These are phyloP conservation scores for Coelinius sp. DNA, from an alignment of 2,888 invertebrate species.

Conservation along the genomic window DNA sequence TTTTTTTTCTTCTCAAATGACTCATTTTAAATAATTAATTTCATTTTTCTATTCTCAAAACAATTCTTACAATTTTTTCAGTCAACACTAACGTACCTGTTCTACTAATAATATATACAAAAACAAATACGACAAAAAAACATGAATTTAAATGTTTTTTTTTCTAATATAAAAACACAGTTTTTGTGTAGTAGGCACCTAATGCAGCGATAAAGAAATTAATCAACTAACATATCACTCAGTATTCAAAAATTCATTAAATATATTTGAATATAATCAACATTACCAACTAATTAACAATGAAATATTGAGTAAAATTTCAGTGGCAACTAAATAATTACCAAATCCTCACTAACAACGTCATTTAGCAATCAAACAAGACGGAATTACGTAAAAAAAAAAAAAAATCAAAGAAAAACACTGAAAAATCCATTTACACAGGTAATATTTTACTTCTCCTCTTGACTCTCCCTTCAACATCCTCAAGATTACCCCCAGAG, in stretches of 20 bases:
- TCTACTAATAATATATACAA: constrained; percentile 21
- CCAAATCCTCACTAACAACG: constrained; percentile 6
- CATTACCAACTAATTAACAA: constrained; percentile 35
- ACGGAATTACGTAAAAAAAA: neutral
- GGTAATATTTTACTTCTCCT: constrained; percentile 54
- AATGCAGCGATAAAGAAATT: neutral
- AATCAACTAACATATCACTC: constrained; percentile 30
- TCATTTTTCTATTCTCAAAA: constrained; percentile 11
- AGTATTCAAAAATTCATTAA: neutral
- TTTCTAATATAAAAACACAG: constrained; percentile 6
- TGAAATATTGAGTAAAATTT: constrained; percentile 34
- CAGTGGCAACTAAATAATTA: neutral
- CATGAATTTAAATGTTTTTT: constrained; percentile 2
- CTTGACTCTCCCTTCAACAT: constrained; percentile 51
- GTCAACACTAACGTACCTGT: constrained; percentile 9
- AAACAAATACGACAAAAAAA: constrained; percentile 2
- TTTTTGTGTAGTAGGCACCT: neutral
- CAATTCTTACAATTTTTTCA: neutral
- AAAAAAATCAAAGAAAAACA: neutral
- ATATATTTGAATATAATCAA: neutral
- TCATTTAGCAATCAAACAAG: neutral
- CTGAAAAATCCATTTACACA: constrained; percentile 46
- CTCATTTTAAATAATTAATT: neutral
- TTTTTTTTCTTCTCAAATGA: neutral
- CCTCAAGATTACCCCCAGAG: constrained; percentile 44